Base-by-base conservation (phyloP, 2,888 invertebrate species). In the Ormyrus labotus region DNA sequence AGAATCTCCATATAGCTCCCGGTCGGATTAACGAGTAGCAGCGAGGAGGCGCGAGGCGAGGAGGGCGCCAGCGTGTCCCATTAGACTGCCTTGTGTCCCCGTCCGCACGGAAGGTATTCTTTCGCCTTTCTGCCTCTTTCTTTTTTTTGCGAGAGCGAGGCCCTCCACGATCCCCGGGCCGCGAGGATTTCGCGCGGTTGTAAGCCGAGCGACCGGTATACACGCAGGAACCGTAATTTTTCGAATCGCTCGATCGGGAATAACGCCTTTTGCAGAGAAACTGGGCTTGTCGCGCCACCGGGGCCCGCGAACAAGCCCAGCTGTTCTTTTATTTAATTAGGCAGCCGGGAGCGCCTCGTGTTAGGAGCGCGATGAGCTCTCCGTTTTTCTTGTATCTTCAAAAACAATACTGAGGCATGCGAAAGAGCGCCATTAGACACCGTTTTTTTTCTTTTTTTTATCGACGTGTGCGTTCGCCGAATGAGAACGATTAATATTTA, bases 191-290 rank as follows among this genome's bases (percentile, higher is more conserved):
- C 64, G 63, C 63, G 55, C 5, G 50, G 50, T 61, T 61, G 48
- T 47, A 47, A 63, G 63, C 19, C 19, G 45, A 13, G 51, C 10
- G 19, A 8, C 8, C 53, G 60, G 34, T 48, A 34, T 34, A 67
- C 67, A 65, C 13, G 67, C 58, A 75, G 60, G 60, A 60, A 75
- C 19, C 47, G 60, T 53, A 51, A 75, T 75, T 68, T 75, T 75
- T 75, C 5, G 53, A 72, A 53, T 53, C 19, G 45, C 10, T 34
- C 5, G n/a, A n/a, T 63, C n/a, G 48, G 45, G 51, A 19, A 34
- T 51, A 55, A 65, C 53, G 61, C 47, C 60, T 75, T 75, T 75
- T 53, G n/a, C 13, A 58, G 51, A 34, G 47, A 61, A 65, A 47
- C 65, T 74, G 55, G 50, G 13, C 72, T 72, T 53, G 63, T 73